Evolutionary conservation across 1,140 invertebrate species (phyloP), one percentile per base, ranked within the genome.

Genomic region (Gryllus bimaculatus): DNA sequence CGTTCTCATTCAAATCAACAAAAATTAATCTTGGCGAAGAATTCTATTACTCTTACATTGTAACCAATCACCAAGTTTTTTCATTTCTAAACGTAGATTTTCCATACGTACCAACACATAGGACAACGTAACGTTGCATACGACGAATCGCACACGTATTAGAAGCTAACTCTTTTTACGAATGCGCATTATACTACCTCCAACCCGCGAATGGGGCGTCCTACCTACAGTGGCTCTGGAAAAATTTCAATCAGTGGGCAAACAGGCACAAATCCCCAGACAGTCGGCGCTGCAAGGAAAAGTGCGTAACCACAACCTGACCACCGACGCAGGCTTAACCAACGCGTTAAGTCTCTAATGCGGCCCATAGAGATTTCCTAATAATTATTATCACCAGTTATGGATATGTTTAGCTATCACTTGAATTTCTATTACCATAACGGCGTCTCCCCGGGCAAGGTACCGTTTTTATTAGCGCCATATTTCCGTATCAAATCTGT

Each of bases 401-500:
- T 66, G 54, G 54, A 66, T 66, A 66, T 66, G 54, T 66, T 66
- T 66, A 66, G 54, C 54, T 66, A 66, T 66, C 54, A 66, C 54
- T 66, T 66, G 54, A 66, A 66, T 66, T 66, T 66, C 54, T 66
- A 66, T 66, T 66, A 66, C 54, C 18, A 18, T 18, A 18, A 66
- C 54, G 10, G 54, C 10, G 54, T 66, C 54, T 18, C 54, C 18
- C 54, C 10, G 10, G 10, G 54, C 54, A 66, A 66, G 54, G 54
- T 66, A 66, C 54, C 54, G 54, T 66, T 66, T 66, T 66, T 66
- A 66, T 66, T 66, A 66, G 54, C 54, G 54, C 54, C 54, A 66
- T 66, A 66, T 66, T 66, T 66, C 54, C 54, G 54, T 66, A 66
- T 66, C 54, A 66, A 66, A 66, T 66, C 54, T 66, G 54, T 66